Evolutionary conservation across 2,113 vertebrate genomes (phyloP).

Genomic region (Elgaria multicarinata): DNA sequence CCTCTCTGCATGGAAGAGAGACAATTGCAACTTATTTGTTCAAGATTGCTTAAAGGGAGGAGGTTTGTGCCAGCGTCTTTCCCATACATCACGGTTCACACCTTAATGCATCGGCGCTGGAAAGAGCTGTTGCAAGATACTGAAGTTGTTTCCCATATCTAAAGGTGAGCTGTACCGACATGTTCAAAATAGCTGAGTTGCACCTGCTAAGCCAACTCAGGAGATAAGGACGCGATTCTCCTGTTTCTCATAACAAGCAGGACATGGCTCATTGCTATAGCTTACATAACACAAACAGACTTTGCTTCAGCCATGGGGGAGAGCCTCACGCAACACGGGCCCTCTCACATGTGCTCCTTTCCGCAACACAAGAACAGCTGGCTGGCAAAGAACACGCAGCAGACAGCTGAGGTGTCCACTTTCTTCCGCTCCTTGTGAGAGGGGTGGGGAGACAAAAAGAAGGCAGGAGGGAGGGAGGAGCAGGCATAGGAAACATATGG

Average conservation of each 20-base stretch:
- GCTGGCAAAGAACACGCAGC: no score
- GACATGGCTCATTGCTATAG: not conserved
- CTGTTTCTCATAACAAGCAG: not conserved
- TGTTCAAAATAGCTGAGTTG: not conserved
- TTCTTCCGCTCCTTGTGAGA: no score
- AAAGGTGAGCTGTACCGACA: not conserved
- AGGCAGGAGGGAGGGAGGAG: no score
- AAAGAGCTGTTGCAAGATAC: slow-evolving; percentile 2
- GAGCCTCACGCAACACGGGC: not conserved
- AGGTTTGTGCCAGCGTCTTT: not conserved
- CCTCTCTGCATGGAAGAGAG: not conserved
- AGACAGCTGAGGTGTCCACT: no score
- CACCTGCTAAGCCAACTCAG: not conserved
- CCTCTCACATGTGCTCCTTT: not conserved
- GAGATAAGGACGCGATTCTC: not conserved
- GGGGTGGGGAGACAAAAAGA: no score
- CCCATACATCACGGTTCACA: not conserved
- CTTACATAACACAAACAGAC: not conserved
- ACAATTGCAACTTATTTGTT: not conserved
- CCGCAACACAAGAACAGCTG: not conserved
- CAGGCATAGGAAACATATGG: no score
- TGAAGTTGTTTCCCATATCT: not conserved
- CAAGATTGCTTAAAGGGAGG: not conserved
- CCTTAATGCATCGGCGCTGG: not conserved
- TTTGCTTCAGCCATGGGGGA: not conserved